phyloP scores from a whole-genome alignment of 2,888 invertebrate genomes.

The Thecophora atra region DNA sequence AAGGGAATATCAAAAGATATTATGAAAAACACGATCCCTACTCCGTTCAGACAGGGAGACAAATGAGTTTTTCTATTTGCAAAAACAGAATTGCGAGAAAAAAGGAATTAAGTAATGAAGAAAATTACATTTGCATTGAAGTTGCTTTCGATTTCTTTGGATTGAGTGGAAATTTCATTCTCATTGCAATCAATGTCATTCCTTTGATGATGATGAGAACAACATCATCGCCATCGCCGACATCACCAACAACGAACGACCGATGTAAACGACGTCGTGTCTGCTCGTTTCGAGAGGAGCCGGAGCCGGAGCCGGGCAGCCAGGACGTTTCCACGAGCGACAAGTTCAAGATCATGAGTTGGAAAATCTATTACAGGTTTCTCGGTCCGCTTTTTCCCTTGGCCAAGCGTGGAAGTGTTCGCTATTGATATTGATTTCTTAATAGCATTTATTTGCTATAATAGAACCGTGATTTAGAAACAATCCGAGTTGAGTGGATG shows the following conservation, averaged over 20 bases:
- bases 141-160: slow-evolving; percentile 22
- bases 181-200: slow-evolving; percentile 26
- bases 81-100: background rate
- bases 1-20: background rate
- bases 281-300: background rate
- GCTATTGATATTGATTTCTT: slow-evolving; percentile 18
- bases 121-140: slow-evolving; percentile 13
- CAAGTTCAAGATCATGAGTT: slow-evolving; percentile 18
- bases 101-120: slow-evolving; percentile 15
- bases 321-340: background rate
- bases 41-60: slow-evolving; percentile 11
- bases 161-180: slow-evolving; percentile 21
- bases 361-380: slow-evolving; percentile 9
- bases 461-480: background rate
- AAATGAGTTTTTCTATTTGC: slow-evolving; percentile 6
- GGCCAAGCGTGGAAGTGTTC: background rate
- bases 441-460: background rate
- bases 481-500: background rate
- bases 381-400: background rate
- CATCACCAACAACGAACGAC: background rate
- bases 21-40: slow-evolving; percentile 10
- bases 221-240: slow-evolving; percentile 5
- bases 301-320: background rate
- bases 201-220: background rate
- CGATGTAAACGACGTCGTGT: background rate